Conservation (phyloP, 2,113 vertebrate species). For the Cairina moschata region DNA sequence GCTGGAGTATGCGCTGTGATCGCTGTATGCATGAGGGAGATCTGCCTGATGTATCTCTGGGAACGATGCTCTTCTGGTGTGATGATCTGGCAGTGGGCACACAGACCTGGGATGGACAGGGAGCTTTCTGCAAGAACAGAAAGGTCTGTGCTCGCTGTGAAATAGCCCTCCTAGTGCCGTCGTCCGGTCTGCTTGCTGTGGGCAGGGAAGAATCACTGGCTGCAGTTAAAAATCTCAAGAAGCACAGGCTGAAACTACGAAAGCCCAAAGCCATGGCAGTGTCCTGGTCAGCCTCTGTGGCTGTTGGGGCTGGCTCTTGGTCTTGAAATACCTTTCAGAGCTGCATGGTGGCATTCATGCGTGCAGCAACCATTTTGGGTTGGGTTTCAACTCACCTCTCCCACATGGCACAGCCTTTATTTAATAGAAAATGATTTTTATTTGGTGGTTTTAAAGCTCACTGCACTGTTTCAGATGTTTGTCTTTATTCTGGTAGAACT, state of each 20-base stretch:
- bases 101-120: neutral
- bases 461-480: neutral
- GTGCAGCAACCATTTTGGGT: too few species aligned
- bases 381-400: too few species aligned
- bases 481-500: neutral
- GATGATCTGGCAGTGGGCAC: neutral
- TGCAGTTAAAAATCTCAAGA: neutral
- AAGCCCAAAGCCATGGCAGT: neutral
- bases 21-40: neutral
- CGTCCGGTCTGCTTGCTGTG: neutral
- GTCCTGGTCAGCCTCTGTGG: neutral
- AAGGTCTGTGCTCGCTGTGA: neutral
- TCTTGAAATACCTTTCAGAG: neutral
- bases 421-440: neutral
- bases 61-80: neutral
- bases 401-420: too few species aligned
- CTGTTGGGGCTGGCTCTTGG: neutral
- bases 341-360: fast-evolving
- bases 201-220: neutral
- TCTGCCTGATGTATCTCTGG: neutral
- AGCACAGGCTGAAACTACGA: neutral
- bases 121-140: neutral
- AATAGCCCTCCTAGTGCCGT: neutral
- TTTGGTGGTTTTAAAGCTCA: neutral
- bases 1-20: neutral